phyloP scores from a whole-genome alignment of 64 coral and sea anemone species.

The Exaiptasia diaphana region DNA sequence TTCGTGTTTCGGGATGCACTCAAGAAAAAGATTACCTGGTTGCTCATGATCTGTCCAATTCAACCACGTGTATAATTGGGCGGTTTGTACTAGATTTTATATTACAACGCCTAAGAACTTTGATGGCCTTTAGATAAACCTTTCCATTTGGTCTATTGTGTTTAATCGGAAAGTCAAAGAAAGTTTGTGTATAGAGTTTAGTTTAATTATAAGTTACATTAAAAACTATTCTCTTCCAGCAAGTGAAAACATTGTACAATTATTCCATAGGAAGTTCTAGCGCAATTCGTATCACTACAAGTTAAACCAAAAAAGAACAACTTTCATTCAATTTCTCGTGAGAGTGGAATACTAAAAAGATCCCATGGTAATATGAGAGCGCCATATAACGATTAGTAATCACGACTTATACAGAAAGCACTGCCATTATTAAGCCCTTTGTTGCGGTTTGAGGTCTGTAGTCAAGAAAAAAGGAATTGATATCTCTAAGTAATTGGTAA shows the following conservation, averaged over 20 bases:
- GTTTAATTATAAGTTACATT: background rate
- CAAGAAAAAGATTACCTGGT: too few species aligned
- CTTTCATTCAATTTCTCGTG: background rate
- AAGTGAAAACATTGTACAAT: background rate
- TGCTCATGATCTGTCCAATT: too few species aligned
- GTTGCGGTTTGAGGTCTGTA: background rate
- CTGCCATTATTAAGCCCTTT: background rate
- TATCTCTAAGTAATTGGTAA: background rate
- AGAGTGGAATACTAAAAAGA: conserved; percentile 8
- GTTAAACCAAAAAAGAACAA: background rate
- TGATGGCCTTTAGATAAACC: too few species aligned
- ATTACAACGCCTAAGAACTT: too few species aligned
- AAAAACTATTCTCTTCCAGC: background rate
- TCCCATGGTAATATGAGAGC: conserved; percentile 9
- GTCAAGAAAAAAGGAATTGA: background rate
- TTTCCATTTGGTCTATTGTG: too few species aligned
- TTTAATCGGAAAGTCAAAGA: conserved; percentile 10
- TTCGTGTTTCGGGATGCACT: too few species aligned
- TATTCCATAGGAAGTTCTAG: too few species aligned
- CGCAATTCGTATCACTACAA: too few species aligned
- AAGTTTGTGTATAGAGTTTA: background rate
- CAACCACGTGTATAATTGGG: too few species aligned
- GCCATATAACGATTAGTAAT: background rate
- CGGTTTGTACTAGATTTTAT: too few species aligned
- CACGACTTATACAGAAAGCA: background rate